These are phyloP conservation scores for Operophtera brumata DNA, from an alignment of 2,888 invertebrate species.

Conservation along the genomic window DNA sequence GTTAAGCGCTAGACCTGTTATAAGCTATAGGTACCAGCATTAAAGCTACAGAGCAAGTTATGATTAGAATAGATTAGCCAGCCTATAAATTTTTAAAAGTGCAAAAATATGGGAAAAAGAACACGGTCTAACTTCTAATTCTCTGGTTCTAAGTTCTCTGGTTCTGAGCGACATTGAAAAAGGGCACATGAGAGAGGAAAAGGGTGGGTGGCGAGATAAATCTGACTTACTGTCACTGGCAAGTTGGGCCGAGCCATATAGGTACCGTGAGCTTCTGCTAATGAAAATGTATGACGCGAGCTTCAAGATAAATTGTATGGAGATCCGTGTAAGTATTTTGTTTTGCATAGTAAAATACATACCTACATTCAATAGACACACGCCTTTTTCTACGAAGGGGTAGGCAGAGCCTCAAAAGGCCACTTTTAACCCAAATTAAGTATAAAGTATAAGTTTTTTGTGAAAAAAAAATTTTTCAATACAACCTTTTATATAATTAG, in stretches of 20 bases:
- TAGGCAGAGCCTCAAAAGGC: too few species aligned
- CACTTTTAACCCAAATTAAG: too few species aligned
- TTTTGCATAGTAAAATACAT: not conserved
- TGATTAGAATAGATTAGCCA: too few species aligned
- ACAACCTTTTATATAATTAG: too few species aligned
- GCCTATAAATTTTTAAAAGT: too few species aligned
- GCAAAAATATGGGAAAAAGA: too few species aligned
- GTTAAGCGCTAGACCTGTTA: too few species aligned
- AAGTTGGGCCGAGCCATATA: conserved; percentile 55
- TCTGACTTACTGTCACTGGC: conserved; percentile 65
- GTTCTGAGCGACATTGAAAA: conserved; percentile 54
- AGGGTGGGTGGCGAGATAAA: conserved; percentile 61
- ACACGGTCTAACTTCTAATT: not conserved
- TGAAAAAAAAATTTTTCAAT: too few species aligned
- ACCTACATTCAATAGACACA: not conserved
- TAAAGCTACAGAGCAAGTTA: too few species aligned
- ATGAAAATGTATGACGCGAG: conserved; percentile 63
- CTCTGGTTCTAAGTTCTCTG: conserved; percentile 5
- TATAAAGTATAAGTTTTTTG: too few species aligned
- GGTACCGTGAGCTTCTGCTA: conserved; percentile 44
- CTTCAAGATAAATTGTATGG: conserved; percentile 34
- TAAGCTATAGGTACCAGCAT: too few species aligned
- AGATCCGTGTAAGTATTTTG: conserved; percentile 7
- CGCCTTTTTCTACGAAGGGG: not conserved
- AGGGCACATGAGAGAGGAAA: conserved; percentile 31